Conservation (phyloP, 2,113 vertebrate species). For the Speoplatyrhinus poulsoni region DNA sequence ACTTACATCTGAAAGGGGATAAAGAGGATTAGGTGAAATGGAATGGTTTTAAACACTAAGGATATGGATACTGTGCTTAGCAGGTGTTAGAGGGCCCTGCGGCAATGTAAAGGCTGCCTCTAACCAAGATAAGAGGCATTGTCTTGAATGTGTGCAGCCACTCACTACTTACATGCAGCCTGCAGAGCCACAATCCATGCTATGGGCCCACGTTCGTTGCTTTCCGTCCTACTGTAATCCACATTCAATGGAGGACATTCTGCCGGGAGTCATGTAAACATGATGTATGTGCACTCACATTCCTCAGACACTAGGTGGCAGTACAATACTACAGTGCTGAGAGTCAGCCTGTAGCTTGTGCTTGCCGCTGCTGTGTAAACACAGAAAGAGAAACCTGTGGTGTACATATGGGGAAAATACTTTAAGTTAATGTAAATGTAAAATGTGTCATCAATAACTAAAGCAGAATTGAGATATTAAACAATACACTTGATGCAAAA, state of each 20-base stretch:
- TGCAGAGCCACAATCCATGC: constrained; percentile 42
- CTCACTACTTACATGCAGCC: constrained; percentile 32
- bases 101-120: constrained; percentile 37
- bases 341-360: neutral
- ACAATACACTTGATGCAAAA: neutral
- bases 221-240: constrained; percentile 47
- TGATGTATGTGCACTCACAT: constrained; percentile 35
- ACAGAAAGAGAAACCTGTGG: constrained; percentile 1
- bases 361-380: neutral
- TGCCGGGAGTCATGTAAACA: constrained; percentile 43
- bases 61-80: constrained; percentile 37
- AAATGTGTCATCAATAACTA: constrained; percentile 6
- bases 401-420: neutral
- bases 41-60: constrained; percentile 31
- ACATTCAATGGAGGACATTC: constrained; percentile 35
- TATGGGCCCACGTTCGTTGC: constrained; percentile 51
- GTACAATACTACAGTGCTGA: constrained; percentile 29
- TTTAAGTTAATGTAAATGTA: neutral
- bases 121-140: constrained; percentile 50
- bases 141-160: constrained; percentile 40
- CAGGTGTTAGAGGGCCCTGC: constrained; percentile 14
- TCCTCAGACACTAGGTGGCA: constrained; percentile 68
- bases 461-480: neutral
- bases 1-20: no score
- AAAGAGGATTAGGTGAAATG: constrained; percentile 5